Evolutionary conservation across 2,888 invertebrate species (phyloP), one percentile per base, ranked within the genome.

Genomic region (Platycheirus rosarum): DNA sequence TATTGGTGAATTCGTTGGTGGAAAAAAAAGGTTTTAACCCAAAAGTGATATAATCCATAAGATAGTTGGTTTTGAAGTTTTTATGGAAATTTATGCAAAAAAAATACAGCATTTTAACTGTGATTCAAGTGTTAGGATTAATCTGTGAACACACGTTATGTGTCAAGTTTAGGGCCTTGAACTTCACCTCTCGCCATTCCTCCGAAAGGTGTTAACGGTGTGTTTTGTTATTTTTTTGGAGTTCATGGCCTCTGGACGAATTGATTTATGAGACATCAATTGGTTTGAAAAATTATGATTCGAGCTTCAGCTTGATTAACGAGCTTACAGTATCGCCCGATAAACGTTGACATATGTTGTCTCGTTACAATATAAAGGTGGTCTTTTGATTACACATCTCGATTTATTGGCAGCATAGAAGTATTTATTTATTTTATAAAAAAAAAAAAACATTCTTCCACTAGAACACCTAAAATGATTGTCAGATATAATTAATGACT

Each of bases 161-260:
- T 46, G 49, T 32, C 18, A 57, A 40, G 0, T 42, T 37, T 62
- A 16, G 65, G 20, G 65, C 65, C 77, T 77, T 71, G 77, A 77
- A 77, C 65, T 55, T 29, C 55, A 76, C 20, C 74, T 60, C 32
- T 63, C 29, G 32, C 37, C 29, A 57, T n/a, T 1, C 40, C 18
- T 46, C 0, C 13, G 11, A 14, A 6, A 1, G 1, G 11, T 49
- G n/a, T 29, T 35, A 57, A 42, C 32, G 26, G 29, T 14, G 68
- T 18, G 5, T 14, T 16, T 2, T 0, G 18, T 29, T 29, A 18
- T 1, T 29, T 5, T 55, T 29, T 55, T 48, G 13, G n/a, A 32
- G 60, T 60, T 60, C 29, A 60, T 44, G 44, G 44, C 60, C 26
- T 60, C 7, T 16, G 2, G 8, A 29, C 40, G 8, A 29, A 29